phyloP scores from a whole-genome alignment of 64 coral and sea anemone genomes.

The Dendronephthya gigantea region DNA sequence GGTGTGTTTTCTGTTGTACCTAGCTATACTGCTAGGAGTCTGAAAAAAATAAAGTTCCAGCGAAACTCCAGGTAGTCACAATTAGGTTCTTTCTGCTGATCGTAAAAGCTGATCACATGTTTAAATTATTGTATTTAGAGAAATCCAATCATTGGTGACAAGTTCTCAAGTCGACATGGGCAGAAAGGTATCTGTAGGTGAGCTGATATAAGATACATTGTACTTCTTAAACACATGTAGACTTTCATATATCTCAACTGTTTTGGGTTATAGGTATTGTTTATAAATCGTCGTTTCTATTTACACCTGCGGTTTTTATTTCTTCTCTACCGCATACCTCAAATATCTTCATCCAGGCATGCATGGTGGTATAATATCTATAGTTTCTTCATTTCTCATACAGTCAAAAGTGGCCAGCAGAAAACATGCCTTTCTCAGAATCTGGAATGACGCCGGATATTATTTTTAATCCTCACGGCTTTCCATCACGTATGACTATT shows the following conservation, averaged over 20 bases:
- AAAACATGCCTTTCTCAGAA: slow-evolving; percentile 94
- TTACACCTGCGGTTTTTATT: too few relatives aligned
- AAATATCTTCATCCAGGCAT: too few relatives aligned
- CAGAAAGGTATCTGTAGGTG: slow-evolving; percentile 99
- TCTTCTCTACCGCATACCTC: too few relatives aligned
- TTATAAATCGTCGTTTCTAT: too few relatives aligned
- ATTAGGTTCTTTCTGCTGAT: too few relatives aligned
- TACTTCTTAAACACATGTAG: neutral
- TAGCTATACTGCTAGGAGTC: too few relatives aligned
- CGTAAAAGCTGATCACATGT: too few relatives aligned
- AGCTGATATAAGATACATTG: neutral
- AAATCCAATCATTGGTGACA: slow-evolving; percentile 98
- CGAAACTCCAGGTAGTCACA: neutral
- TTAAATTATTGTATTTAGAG: slow-evolving; percentile 45
- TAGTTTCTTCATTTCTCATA: slow-evolving; percentile 4
- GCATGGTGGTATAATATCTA: too few relatives aligned
- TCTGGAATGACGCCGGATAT: slow-evolving; percentile 98
- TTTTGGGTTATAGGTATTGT: too few relatives aligned
- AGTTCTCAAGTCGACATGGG: slow-evolving; percentile 95
- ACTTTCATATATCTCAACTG: too few relatives aligned
- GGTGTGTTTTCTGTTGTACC: slow-evolving; percentile 38
- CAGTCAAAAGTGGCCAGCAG: slow-evolving; percentile 92
- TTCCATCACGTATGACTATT: slow-evolving; percentile 98
- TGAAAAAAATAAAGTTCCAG: too few relatives aligned
- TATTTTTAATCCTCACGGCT: slow-evolving; percentile 94